Evolutionary conservation across 2,113 vertebrate species (phyloP), one percentile per base, ranked within the genome.

Genomic region (Macquaria australasica): DNA sequence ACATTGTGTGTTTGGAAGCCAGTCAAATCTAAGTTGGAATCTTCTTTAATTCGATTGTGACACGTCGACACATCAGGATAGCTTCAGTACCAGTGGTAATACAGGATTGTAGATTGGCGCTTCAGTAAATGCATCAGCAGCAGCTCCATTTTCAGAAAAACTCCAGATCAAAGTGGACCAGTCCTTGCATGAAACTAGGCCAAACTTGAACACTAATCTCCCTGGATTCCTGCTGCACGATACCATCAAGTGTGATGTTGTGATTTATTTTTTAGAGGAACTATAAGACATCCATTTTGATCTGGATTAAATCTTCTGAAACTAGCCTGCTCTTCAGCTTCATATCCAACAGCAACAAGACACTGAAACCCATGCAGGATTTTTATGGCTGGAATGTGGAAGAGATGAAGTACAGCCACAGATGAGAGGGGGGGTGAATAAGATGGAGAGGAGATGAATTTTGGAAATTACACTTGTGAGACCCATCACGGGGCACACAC

Each of bases 401-500:
- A 84, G 83, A 79, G 80, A 92, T 67, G 73, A 81, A 43, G 25
- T 73, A 91, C 87, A 82, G 67, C 84, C 70, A 93, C 84, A 75
- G 83, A 91, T 88, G 86, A 72, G 41, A 4, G 20, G 51, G 31
- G 23, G 23, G n/a, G 71, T 85, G 87, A 92, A 88, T n/a, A 89
- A 96, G 93, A 96, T 95, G 88, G 95, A 93, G 94, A 95, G 55
- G 60, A 90, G 79, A 87, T 90, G 85, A 37, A 48, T 53, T 81
- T 89, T 92, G 91, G 82, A 94, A 94, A 93, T 93, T 92, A 93
- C 87, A 94, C 81, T 80, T 89, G 93, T 91, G 92, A 92, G 87
- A 95, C 93, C 93, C 93, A 94, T 93, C 91, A 95, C 81, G 87
- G 95, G 96, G 95, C 95, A 90, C 90, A 95, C 94, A 96, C 94